Conservation (phyloP, 2,113 vertebrate genomes). For the Ceratotherium simum region DNA sequence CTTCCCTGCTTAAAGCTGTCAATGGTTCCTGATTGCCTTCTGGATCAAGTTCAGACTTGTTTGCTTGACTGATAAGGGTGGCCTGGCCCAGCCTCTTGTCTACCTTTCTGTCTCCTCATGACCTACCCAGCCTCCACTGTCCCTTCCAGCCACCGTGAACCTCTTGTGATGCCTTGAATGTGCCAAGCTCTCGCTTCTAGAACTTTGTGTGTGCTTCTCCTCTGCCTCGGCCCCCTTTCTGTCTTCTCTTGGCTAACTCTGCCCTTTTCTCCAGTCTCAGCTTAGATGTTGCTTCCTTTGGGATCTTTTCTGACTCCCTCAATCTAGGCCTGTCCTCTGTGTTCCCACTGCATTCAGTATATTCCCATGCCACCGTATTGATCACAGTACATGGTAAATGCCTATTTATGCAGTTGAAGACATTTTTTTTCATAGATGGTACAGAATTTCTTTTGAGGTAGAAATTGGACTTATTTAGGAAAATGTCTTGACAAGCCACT, state of each 20-base stretch:
- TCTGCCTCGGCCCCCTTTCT: neutral
- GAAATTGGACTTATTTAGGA: neutral
- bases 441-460: constrained; percentile 13
- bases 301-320: neutral
- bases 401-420: neutral
- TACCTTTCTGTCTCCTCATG: rapidly evolving
- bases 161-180: neutral
- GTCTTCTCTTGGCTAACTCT: neutral
- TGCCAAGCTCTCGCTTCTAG: neutral
- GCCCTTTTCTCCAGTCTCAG: neutral
- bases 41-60: neutral
- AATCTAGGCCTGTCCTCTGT: neutral
- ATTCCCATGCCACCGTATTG: neutral
- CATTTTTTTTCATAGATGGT: neutral
- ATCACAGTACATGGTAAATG: neutral
- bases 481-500: neutral
- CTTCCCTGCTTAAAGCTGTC: neutral
- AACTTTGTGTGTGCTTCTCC: neutral
- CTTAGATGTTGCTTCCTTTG: neutral
- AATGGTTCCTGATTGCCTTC: neutral
- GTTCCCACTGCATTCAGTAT: rapidly evolving
- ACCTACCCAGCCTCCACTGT: rapidly evolving
- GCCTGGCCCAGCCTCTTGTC: neutral
- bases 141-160: neutral
- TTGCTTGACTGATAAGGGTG: rapidly evolving